phyloP scores from a whole-genome alignment of 2,888 invertebrate species.

The Bugulina stolonifera region DNA sequence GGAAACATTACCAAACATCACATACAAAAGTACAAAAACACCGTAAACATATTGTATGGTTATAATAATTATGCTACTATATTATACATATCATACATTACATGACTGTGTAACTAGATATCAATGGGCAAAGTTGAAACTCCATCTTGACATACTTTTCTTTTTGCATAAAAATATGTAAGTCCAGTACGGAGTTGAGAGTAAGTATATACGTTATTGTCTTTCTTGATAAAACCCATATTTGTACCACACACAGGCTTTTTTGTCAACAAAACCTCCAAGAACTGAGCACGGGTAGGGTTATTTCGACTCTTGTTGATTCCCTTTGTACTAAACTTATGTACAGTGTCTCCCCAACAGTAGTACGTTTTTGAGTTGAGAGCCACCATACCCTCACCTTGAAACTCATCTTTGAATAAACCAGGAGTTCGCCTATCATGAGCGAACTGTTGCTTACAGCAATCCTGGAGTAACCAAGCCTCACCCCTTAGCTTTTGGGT shows the following conservation, averaged over 20 bases:
- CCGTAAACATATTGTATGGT: no score
- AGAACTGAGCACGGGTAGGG: not conserved
- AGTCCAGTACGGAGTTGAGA: not conserved
- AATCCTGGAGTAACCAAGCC: not conserved
- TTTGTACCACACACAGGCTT: not conserved
- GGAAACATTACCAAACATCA: no score
- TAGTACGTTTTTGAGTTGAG: not conserved
- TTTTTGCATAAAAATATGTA: not conserved
- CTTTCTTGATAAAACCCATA: not conserved
- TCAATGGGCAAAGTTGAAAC: not conserved
- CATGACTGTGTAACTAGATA: no score
- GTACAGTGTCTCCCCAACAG: no score
- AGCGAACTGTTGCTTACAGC: not conserved
- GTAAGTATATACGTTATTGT: not conserved
- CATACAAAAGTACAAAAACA: no score
- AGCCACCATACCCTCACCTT: not conserved
- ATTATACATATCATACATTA: no score
- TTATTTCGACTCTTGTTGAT: not conserved
- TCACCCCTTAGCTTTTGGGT: not conserved
- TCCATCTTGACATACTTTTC: not conserved
- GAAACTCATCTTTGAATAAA: not conserved
- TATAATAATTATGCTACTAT: no score
- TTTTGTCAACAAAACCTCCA: not conserved
- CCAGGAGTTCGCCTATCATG: not conserved
- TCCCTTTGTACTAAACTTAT: not conserved